Evolutionary conservation across 2,888 invertebrate species (phyloP), one percentile per base, ranked within the genome.

Genomic region (Cryptus viduatorius): DNA sequence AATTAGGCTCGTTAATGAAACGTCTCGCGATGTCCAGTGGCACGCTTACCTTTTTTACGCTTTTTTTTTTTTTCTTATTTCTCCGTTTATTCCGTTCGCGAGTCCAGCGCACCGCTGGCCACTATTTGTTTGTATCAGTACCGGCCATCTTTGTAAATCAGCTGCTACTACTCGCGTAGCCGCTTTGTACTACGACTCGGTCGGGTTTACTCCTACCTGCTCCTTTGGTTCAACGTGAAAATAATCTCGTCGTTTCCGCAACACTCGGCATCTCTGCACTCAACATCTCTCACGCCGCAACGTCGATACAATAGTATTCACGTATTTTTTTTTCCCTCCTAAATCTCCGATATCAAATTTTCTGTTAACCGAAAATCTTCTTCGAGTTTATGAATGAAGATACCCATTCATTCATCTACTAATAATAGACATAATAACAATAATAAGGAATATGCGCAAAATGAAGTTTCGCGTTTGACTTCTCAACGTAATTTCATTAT

Each of bases 71-170:
- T 29, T 71, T 50, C 16, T 69, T 68, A 82, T 71, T 77, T 65
- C 68, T 69, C 48, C 61, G 73, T 69, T 81, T 69, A 46, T 69
- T 79, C 78, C 85, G 75, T 71, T 69, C 50, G 82, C 76, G 78
- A 86, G 83, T 86, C 67, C 82, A 86, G 87, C 83, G 64, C 82
- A 85, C 84, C 85, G 86, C 79, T 88, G 86, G 86, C 78, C 86
- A 87, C 88, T 88, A 90, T 90, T 90, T 91, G 90, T 91, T 91
- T 90, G 89, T 89, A 87, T 89, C 87, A 84, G 80, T 83, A 81
- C 79, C 90, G 87, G 91, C 91, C 91, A 91, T 91, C 89, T 91
- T 91, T 89, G 87, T 79, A 86, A 81, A 89, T 90, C 91, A 91
- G 91, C 90, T 91, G 91, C 88, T 89, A 46, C 65, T n/a, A 64